phyloP scores from a whole-genome alignment of 2,797 vertebrate genomes.

The Pyrocephalus nanus region DNA sequence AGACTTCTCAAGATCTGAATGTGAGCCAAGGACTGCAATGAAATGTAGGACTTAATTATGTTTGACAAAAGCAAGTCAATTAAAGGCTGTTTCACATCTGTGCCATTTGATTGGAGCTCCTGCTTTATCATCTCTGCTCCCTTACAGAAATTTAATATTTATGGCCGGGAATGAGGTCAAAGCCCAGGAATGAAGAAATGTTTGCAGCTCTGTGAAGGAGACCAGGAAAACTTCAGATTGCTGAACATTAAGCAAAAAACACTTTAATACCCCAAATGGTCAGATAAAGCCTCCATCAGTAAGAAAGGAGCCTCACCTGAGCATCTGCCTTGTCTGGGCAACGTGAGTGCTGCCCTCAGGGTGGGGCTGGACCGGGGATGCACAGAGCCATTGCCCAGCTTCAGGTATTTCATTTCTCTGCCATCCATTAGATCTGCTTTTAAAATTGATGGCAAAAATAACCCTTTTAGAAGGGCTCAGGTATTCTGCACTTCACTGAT shows the following conservation, averaged over 20 bases:
- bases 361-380: not conserved
- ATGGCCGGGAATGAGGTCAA: slow-evolving; percentile 44
- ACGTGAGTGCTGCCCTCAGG: not conserved
- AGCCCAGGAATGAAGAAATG: not conserved
- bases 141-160: slow-evolving; percentile 24
- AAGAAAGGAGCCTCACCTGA: not conserved
- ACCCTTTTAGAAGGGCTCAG: not conserved
- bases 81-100: slow-evolving; percentile 39
- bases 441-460: not conserved
- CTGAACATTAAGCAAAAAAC: not conserved
- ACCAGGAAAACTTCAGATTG: not conserved
- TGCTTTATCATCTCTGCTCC: not conserved
- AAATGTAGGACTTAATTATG: slow-evolving; percentile 51
- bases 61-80: slow-evolving; percentile 62
- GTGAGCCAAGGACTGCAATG: slow-evolving; percentile 26
- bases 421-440: not conserved
- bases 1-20: slow-evolving; percentile 15
- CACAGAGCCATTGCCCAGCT: not conserved
- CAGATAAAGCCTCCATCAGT: not conserved
- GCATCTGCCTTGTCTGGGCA: rapidly evolving
- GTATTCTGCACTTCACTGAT: not conserved
- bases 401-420: not conserved
- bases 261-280: not conserved
- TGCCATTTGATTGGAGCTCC: slow-evolving; percentile 3
- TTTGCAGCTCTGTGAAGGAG: not conserved